phyloP scores from a whole-genome alignment of 1,140 invertebrate species.

The Aphis gossypii region DNA sequence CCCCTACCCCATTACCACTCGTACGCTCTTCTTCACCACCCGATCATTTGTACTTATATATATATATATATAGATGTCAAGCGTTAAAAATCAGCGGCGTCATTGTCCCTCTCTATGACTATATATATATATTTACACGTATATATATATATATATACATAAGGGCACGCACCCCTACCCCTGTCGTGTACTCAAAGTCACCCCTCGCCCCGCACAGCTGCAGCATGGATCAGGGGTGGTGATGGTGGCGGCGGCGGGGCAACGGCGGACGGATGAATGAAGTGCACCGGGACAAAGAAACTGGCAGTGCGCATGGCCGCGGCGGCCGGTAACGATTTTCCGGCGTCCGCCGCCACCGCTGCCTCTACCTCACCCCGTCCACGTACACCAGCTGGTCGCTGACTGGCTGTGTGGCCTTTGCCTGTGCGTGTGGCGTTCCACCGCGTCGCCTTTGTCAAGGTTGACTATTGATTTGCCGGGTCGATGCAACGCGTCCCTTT shows the following conservation, averaged over 20 bases:
- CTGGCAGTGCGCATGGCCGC: conserved; percentile 41
- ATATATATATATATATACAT: no score
- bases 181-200: not conserved
- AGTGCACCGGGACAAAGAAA: conserved; percentile 56
- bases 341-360: not conserved
- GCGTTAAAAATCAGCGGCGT: conserved; percentile 47
- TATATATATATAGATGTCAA: not conserved
- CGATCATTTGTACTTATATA: not conserved
- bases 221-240: not conserved
- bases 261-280: conserved; percentile 44
- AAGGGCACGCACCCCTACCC: not conserved
- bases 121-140: not conserved
- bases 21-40: not conserved
- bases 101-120: not conserved
- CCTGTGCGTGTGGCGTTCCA: not conserved
- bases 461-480: conserved; percentile 34
- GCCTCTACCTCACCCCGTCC: not conserved
- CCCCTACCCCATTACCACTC: not conserved
- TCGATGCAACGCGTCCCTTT: conserved; percentile 28
- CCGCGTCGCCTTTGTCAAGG: conserved; percentile 42
- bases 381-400: conserved; percentile 26
- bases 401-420: not conserved
- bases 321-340: conserved; percentile 50
- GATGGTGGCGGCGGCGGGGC: not conserved
- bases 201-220: conserved; percentile 5